phyloP scores from a whole-genome alignment of 30 jellyfish, hydroid and myxozoan genomes.

The Mastigias papua region DNA sequence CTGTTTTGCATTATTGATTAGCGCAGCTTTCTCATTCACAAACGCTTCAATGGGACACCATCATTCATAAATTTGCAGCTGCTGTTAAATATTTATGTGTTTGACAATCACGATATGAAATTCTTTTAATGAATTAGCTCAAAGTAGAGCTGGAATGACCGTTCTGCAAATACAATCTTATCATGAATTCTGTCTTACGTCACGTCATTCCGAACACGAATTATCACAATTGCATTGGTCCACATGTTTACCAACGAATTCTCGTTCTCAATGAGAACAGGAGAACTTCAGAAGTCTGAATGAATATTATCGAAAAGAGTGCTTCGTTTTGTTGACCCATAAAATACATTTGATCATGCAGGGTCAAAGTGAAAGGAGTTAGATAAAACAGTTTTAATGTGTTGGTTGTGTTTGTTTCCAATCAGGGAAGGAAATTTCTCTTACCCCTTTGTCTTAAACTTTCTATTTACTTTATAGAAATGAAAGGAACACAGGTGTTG shows the following conservation, averaged over 20 bases:
- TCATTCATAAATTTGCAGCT: not conserved
- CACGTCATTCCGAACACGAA: not conserved
- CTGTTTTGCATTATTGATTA: not conserved
- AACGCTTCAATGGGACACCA: not conserved
- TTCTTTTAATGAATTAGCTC: not conserved
- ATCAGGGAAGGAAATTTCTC: too few species aligned
- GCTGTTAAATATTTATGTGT: not conserved
- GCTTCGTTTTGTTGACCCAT: not conserved
- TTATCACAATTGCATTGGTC: not conserved
- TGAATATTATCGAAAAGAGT: not conserved
- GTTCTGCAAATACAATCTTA: not conserved
- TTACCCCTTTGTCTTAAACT: too few species aligned
- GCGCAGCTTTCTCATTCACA: not conserved
- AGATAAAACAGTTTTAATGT: too few species aligned
- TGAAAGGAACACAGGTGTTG: too few species aligned
- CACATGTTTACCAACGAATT: not conserved
- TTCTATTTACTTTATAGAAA: too few species aligned
- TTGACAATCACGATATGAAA: not conserved
- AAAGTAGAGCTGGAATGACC: not conserved
- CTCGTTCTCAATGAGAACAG: not conserved
- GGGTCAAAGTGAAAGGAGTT: too few species aligned
- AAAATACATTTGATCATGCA: too few species aligned
- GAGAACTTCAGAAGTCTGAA: not conserved
- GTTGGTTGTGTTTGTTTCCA: too few species aligned
- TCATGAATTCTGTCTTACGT: not conserved